Evolutionary conservation across 1,140 invertebrate genomes (phyloP).

Genomic region (Zophobas atratus): DNA sequence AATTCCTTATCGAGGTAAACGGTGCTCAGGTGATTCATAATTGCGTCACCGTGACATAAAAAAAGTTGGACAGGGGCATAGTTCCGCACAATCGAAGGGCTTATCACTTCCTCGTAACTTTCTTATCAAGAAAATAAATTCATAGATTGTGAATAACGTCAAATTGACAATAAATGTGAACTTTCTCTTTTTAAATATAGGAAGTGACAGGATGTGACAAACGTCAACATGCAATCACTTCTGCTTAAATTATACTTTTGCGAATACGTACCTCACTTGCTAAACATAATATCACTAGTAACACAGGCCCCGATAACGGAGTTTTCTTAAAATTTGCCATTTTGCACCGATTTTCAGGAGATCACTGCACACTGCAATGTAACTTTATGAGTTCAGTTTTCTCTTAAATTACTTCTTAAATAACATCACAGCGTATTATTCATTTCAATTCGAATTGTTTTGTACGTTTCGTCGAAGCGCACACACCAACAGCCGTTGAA

Average conservation of each 20-base stretch:
- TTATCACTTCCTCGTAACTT: no score
- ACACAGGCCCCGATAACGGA: slow-evolving; percentile 7
- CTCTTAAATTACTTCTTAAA: slow-evolving; percentile 20
- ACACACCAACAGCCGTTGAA: slow-evolving; percentile 6
- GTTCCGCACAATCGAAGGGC: background rate
- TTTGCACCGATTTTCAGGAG: background rate
- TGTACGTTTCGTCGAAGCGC: background rate
- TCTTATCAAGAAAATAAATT: no score
- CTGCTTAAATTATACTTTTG: background rate
- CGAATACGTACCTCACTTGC: slow-evolving; percentile 29
- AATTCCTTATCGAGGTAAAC: slow-evolving; percentile 22
- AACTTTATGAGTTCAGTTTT: slow-evolving; percentile 2
- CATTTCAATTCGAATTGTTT: slow-evolving; percentile 13
- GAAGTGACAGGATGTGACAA: slow-evolving; percentile 1
- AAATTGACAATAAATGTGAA: slow-evolving; percentile 5
- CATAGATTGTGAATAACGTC: no score
- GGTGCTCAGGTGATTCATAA: slow-evolving; percentile 38
- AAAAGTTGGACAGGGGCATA: background rate
- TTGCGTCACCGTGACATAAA: slow-evolving; percentile 13
- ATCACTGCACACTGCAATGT: slow-evolving; percentile 35
- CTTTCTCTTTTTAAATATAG: slow-evolving; percentile 17
- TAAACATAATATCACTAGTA: slow-evolving; percentile 38
- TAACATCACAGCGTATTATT: slow-evolving; percentile 15
- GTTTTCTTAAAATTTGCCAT: slow-evolving; percentile 30
- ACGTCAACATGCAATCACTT: no score